A percentile compares a stretch with the other conserved stretches of the same genome.
Conservation (phyloP, 2,888 invertebrate genomes). For the Diabrotica balteata region DNA sequence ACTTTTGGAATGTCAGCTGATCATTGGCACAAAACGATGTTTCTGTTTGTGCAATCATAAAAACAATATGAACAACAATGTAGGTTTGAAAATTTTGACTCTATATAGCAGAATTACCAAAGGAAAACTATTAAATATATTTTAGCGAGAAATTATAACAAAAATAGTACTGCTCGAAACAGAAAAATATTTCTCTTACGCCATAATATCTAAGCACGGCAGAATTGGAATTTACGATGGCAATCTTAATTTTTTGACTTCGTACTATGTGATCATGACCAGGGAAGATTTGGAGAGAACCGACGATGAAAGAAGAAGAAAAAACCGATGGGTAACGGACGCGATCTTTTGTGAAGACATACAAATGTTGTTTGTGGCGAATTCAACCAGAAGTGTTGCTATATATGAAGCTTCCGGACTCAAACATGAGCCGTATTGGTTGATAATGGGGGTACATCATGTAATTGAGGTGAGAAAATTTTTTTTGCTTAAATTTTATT, state of each 20-base stretch:
- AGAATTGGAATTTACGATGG: conserved; percentile 68
- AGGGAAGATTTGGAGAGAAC: conserved; percentile 61
- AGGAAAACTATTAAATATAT: conserved; percentile 24
- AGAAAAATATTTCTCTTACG: conserved; percentile 68
- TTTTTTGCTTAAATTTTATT: conserved; percentile 47
- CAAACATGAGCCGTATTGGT: conserved; percentile 65
- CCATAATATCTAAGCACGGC: conserved; percentile 66
- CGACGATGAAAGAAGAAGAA: conserved; percentile 51
- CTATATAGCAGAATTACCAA: background rate
- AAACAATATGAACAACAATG: no score
- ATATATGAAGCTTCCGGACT: conserved; percentile 68
- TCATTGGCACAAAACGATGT: no score
- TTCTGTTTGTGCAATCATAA: no score
- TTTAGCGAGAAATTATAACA: conserved; percentile 67
- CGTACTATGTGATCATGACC: conserved; percentile 65
- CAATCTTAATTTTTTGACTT: conserved; percentile 62
- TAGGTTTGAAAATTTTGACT: background rate
- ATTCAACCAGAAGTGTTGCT: conserved; percentile 67
- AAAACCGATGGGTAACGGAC: conserved; percentile 69
- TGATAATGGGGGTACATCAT: conserved; percentile 66
- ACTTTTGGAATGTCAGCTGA: no score
- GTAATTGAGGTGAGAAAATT: conserved; percentile 63
- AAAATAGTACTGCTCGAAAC: conserved; percentile 66
- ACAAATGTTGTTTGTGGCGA: conserved; percentile 63
- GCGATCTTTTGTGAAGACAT: conserved; percentile 67